Percentiles rank a stretch among this genome's conserved stretches.
These are phyloP conservation scores for Bimastos eiseni DNA, from an alignment of 2,888 invertebrate species.

Conservation along the genomic window DNA sequence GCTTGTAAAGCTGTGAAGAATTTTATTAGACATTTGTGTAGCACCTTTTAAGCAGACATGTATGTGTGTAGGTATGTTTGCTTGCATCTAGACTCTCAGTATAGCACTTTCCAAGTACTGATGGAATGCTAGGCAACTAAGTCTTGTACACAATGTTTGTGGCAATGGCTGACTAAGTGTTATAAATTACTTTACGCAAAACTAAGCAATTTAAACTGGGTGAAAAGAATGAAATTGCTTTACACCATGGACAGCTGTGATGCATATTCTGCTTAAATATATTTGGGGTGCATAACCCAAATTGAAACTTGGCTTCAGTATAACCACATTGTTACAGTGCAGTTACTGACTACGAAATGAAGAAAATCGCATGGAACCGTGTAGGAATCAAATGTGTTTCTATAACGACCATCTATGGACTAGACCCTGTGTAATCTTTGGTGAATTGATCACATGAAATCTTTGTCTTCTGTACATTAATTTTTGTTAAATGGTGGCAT, in stretches of 20 bases:
- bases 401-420: too few relatives aligned
- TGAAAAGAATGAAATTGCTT: background rate
- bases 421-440: too few relatives aligned
- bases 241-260: background rate
- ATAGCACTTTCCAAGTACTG: background rate
- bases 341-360: background rate
- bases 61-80: background rate
- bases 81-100: background rate
- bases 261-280: background rate
- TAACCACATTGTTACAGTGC: too few relatives aligned
- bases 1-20: background rate
- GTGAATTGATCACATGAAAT: background rate
- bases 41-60: background rate
- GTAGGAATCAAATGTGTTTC: too few relatives aligned
- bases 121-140: constrained; percentile 2
- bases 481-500: background rate
- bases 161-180: background rate
- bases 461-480: background rate
- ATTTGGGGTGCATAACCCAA: background rate
- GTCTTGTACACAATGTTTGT: background rate
- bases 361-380: background rate
- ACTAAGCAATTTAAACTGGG: background rate
- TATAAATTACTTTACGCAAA: background rate
- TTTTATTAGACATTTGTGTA: background rate
- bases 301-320: background rate